phyloP scores from a whole-genome alignment of 2,113 vertebrate genomes.

The Antechinus stuartii region DNA sequence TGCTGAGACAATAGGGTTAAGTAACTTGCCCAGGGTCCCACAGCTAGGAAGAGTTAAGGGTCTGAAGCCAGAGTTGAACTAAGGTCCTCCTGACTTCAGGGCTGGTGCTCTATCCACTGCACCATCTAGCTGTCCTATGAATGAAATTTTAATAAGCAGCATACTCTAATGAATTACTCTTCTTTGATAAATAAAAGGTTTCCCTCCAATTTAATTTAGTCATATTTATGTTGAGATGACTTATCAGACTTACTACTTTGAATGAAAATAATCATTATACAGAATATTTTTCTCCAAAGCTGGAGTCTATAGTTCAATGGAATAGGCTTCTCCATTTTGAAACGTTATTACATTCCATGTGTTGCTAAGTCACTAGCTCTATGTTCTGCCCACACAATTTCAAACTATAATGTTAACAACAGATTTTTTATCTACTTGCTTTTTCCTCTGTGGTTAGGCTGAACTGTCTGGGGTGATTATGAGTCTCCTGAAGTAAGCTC shows the following conservation, averaged over 20 bases:
- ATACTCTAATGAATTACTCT: slow-evolving; percentile 7
- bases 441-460: not conserved
- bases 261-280: not conserved
- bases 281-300: not conserved
- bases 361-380: not conserved
- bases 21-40: no score
- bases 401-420: not conserved
- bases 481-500: not conserved
- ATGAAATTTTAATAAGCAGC: slow-evolving; percentile 7
- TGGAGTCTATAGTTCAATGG: not conserved
- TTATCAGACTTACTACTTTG: not conserved
- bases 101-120: no score
- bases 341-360: not conserved
- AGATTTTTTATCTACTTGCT: not conserved
- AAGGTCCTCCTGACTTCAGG: no score
- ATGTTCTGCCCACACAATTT: not conserved
- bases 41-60: no score
- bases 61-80: no score
- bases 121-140: not conserved
- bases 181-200: not conserved
- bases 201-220: slow-evolving; percentile 9
- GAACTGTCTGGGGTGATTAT: not conserved
- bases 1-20: no score
- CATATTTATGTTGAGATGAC: slow-evolving; percentile 12
- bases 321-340: not conserved